Evolutionary conservation across 2,797 vertebrate genomes (phyloP).

Genomic region (Scolopax bukidnonensis): DNA sequence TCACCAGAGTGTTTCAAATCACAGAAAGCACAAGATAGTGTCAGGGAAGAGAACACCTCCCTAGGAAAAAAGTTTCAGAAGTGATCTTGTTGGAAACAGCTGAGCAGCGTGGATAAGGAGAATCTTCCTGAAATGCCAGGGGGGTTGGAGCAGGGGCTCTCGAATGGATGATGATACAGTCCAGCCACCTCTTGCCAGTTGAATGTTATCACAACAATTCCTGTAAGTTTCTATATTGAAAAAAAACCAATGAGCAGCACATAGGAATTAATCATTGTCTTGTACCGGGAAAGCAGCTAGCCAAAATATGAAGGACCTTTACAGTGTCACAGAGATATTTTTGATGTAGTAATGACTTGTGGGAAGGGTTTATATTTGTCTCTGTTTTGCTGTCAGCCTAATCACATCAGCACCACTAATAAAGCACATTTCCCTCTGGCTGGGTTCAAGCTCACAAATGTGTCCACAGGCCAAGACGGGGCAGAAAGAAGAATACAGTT

Average conservation of each 20-base stretch:
- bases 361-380: not conserved
- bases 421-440: not conserved
- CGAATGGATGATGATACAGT: not conserved
- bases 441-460: not conserved
- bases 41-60: constrained; percentile 21
- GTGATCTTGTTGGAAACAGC: not conserved
- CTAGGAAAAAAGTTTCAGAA: not conserved
- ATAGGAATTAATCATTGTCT: constrained; percentile 19
- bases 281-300: not conserved
- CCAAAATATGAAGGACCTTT: constrained; percentile 13
- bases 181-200: constrained; percentile 61
- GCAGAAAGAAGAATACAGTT: not conserved
- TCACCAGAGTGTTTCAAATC: not conserved
- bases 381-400: not conserved
- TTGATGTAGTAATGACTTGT: not conserved
- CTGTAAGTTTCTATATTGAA: constrained; percentile 14
- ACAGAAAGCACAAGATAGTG: not conserved
- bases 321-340: not conserved
- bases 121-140: constrained; percentile 20
- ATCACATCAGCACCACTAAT: not conserved
- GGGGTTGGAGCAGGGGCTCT: not conserved
- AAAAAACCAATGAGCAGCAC: not conserved
- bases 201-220: constrained; percentile 49
- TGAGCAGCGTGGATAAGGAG: not conserved
- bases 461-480: not conserved